Evolutionary conservation across 2,797 vertebrate genomes (phyloP), one percentile per base, ranked within the genome.

Genomic region (Arvicola amphibius): DNA sequence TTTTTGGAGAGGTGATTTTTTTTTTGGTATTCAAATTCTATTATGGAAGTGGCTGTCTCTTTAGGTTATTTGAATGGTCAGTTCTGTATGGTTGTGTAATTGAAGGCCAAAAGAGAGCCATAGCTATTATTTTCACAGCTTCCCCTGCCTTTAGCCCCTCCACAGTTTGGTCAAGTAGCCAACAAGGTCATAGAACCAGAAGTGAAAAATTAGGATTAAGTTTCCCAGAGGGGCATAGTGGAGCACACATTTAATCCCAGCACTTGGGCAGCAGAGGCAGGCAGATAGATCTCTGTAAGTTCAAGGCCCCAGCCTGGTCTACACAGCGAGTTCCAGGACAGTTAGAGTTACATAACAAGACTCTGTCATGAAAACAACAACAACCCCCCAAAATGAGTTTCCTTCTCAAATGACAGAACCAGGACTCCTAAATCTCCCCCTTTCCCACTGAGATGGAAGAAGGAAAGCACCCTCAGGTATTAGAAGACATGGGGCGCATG

Each of bases 1-100:
- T 7, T 95, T 89, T 92, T 19, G 80, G 71, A 48, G 46, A 74
- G 34, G 46, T 91, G 9, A 81, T 51, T 43, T 92, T 94, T 43
- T 92, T 94, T 76, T 84, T 87, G 81, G 43, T 17, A 19, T 86
- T 91, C 65, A 84, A n/a, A 67, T 71, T 89, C 79, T 65, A 4
- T 63, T 51, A 9, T 2, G n/a, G 40, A 77, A 90, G 53, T 25
- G 61, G 14, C 12, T 21, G n/a, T 21, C 32, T 56, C 63, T 94
- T 67, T 0, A 8, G 63, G 53, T 48, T 85, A 53, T 67, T 43
- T 87, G 48, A 80, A 29, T 65, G 53, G 34, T 87, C 51, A 71
- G 29, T 13, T 84, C 83, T 83, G 40, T 59, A 9, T 43, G 32
- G 61, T 40, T 46, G 25, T 11, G 9, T 46, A 63, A 59, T 37